Evolutionary conservation across 2,888 invertebrate genomes (phyloP), one percentile per base, ranked within the genome.

Genomic region (Blomia tropicalis): DNA sequence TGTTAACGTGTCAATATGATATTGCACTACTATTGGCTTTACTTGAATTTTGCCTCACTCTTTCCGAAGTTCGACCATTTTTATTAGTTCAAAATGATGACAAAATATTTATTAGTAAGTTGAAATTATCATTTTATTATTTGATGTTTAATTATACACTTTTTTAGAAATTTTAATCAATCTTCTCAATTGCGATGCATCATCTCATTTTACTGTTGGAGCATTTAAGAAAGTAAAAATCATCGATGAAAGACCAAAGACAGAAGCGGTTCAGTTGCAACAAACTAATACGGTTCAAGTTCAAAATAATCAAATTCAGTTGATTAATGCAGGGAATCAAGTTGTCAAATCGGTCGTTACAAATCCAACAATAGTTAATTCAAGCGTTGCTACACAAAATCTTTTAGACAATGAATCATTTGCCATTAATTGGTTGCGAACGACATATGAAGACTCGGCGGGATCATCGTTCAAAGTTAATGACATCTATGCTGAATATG

Each of bases 1-100:
- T 66, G 19, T 56, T 66, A 43, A 66, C 64, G 17, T 64, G 66
- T 60, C 64, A 66, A 25, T 65, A 66, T 53, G 66, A 66, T 58
- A 65, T 66, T 5, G 36, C 58, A 19, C 31, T 66, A 22, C n/a
- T 66, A 17, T 41, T 64, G 17, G 32, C 66, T 1, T 36, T 62
- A 19, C 32, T 66, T 19, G 66, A 66, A 53, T 66, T 54, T 41
- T 65, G 65, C 47, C 58, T 62, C 23, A 36, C 60, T 19, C 43
- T 66, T 23, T 62, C 64, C 17, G 60, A 66, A 59, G 30, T 44
- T 14, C 53, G 51, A 22, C 66, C 66, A 27, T 30, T 60, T 36
- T 22, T 66, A 22, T 53, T 66, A 27, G n/a, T 60, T 17, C 56
- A 56, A n/a, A 59, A 58, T n/a, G 64, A 63, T 22, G 58, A 41